Evolutionary conservation across 2,113 vertebrate genomes (phyloP).

Genomic region (Menura novaehollandiae): DNA sequence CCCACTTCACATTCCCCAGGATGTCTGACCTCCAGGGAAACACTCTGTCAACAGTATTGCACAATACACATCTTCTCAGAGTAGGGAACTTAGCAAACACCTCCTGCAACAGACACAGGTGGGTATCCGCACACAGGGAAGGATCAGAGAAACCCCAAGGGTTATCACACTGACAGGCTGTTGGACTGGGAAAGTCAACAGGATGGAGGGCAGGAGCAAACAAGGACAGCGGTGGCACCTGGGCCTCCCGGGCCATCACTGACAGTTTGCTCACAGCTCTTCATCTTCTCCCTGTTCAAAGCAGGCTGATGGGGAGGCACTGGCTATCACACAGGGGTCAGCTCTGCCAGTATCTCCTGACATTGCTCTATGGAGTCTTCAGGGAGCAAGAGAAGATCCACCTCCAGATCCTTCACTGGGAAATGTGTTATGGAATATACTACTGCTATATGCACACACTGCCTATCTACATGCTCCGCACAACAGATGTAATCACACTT

Average conservation of each 20-base stretch:
- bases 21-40: background rate
- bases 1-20: background rate
- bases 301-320: background rate
- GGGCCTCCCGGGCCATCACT: background rate
- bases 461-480: background rate
- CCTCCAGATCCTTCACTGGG: background rate
- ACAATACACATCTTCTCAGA: background rate
- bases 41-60: background rate
- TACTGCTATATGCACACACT: too few relatives aligned
- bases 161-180: background rate
- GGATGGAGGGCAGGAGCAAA: background rate
- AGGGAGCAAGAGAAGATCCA: background rate
- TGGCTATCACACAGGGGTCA: background rate
- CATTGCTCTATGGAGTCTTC: background rate
- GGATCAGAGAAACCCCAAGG: background rate
- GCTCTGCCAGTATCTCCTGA: background rate
- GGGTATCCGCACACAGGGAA: background rate
- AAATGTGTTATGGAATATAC: background rate
- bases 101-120: background rate
- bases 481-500: fast-evolving
- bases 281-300: background rate
- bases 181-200: background rate
- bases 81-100: background rate
- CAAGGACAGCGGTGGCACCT: background rate
- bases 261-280: background rate